Conservation (phyloP, 2,888 invertebrate genomes). For the Zaprionus lineosus region DNA sequence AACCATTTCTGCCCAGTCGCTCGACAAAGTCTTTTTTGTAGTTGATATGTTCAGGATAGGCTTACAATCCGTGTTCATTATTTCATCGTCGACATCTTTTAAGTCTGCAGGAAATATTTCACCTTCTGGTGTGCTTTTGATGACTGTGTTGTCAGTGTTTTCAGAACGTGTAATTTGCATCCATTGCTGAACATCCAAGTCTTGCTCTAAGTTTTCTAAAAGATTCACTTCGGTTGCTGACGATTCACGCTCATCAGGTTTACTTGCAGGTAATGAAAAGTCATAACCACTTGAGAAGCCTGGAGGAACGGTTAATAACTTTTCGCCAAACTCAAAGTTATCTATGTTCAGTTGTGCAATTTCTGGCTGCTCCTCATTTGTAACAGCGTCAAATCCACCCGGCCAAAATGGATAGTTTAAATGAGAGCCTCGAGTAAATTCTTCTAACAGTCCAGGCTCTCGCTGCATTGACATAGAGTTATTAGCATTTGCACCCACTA, state of each 20-base stretch:
- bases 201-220: slow-evolving; percentile 77
- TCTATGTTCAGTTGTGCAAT: slow-evolving; percentile 82
- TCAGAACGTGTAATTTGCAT: slow-evolving; percentile 68
- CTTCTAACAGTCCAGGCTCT: slow-evolving; percentile 88
- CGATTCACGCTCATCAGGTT: slow-evolving; percentile 12
- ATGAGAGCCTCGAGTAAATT: slow-evolving; percentile 88
- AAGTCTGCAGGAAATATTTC: slow-evolving; percentile 57
- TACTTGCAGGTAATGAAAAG: slow-evolving; percentile 80
- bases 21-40: slow-evolving; percentile 81
- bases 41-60: slow-evolving; percentile 88
- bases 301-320: slow-evolving; percentile 85
- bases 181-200: slow-evolving; percentile 81
- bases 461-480: slow-evolving; percentile 92
- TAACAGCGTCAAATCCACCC: slow-evolving; percentile 87
- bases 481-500: slow-evolving; percentile 86
- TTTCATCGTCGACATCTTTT: slow-evolving; percentile 77
- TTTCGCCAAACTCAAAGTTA: slow-evolving; percentile 82
- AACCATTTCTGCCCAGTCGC: slow-evolving; percentile 94
- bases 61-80: slow-evolving; percentile 82
- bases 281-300: slow-evolving; percentile 86
- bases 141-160: neutral
- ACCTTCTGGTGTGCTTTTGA: neutral
- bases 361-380: slow-evolving; percentile 83
- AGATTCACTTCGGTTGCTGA: slow-evolving; percentile 75
- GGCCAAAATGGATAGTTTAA: slow-evolving; percentile 94